Conservation (phyloP, 2,888 invertebrate species). For the Cosmia pyralina region DNA sequence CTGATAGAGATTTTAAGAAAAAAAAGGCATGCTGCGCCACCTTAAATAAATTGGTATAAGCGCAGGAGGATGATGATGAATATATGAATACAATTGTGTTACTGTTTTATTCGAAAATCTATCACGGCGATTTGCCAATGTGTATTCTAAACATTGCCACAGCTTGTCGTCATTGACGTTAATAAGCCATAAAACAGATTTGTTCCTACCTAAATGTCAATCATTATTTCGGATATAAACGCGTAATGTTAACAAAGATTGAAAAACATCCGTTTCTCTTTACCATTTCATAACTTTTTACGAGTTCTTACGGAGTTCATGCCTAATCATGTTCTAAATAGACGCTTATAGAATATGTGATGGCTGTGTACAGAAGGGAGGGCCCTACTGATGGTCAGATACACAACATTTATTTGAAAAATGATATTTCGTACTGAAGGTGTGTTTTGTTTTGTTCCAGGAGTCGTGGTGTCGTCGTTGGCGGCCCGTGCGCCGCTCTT, state of each 20-base stretch:
- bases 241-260: conserved; percentile 6
- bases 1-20: neutral
- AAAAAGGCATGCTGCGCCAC: neutral
- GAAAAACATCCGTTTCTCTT: conserved; percentile 5
- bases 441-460: conserved; percentile 78
- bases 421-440: neutral
- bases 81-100: neutral
- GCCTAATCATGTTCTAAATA: neutral
- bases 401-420: no score
- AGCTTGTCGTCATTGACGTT: conserved; percentile 38
- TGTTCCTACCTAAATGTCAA: conserved; percentile 11
- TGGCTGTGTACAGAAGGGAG: neutral
- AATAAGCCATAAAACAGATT: conserved; percentile 31
- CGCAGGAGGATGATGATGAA: no score
- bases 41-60: neutral
- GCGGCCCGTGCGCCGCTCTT: conserved; percentile 87
- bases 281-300: conserved; percentile 1
- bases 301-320: neutral
- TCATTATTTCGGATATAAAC: conserved; percentile 23
- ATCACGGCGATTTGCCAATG: conserved; percentile 37
- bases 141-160: conserved; percentile 41
- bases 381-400: neutral
- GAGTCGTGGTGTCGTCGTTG: conserved; percentile 92
- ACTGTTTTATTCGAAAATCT: conserved; percentile 39
- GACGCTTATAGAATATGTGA: neutral